Conservation (phyloP, 2,888 invertebrate genomes). For the Drosophila mayaguana region DNA sequence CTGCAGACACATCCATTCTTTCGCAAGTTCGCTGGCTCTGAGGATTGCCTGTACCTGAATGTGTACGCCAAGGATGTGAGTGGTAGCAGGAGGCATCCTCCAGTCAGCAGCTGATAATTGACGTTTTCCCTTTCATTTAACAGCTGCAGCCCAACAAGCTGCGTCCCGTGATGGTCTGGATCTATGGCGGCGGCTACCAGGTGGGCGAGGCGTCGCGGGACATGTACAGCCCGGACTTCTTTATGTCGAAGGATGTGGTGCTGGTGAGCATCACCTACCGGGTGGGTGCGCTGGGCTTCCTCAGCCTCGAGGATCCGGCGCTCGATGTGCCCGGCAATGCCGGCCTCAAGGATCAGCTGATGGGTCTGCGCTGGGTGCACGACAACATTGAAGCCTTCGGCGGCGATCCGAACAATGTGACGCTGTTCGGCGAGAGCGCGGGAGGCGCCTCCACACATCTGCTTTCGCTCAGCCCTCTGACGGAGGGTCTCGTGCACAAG, state of each 20-base stretch:
- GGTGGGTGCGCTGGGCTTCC: constrained; percentile 86
- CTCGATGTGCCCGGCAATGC: constrained; percentile 86
- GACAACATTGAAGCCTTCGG: constrained; percentile 86
- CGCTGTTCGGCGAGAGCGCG: constrained; percentile 86
- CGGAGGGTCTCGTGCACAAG: constrained; percentile 83
- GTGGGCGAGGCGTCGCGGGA: constrained; percentile 85
- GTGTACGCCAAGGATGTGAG: constrained; percentile 84
- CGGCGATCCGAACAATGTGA: constrained; percentile 86
- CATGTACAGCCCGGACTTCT: constrained; percentile 85
- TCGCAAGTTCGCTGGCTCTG: constrained; percentile 85
- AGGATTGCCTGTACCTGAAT: constrained; percentile 87
- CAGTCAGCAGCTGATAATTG: neutral
- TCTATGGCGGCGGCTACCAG: constrained; percentile 86
- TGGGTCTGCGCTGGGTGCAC: constrained; percentile 86
- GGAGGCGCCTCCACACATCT: constrained; percentile 86
- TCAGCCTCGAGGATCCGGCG: constrained; percentile 85
- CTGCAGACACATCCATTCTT: constrained; percentile 82
- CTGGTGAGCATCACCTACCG: constrained; percentile 86
- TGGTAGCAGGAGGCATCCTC: neutral
- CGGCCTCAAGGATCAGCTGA: constrained; percentile 86
- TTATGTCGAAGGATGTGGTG: constrained; percentile 85
- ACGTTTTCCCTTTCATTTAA: neutral
- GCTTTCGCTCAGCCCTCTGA: constrained; percentile 85
- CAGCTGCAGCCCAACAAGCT: constrained; percentile 73
- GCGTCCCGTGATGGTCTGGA: constrained; percentile 86